Percentiles rank a stretch among this genome's conserved stretches.
Conservation (phyloP, 2,888 invertebrate genomes). For the Chaetogeoica ovagalla region DNA sequence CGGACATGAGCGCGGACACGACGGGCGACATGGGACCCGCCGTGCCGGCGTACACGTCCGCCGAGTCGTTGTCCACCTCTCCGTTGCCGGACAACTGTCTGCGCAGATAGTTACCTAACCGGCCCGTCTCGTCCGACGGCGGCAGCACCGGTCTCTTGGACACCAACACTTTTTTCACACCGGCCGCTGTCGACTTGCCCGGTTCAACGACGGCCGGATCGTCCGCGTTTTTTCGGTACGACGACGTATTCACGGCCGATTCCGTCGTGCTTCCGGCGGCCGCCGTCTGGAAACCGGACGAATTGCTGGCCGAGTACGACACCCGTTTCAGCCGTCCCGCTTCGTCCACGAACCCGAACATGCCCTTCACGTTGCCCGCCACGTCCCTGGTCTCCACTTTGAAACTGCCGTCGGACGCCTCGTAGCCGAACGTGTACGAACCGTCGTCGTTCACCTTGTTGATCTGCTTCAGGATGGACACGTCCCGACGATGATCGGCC, state of each 20-base stretch:
- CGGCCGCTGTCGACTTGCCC: not conserved
- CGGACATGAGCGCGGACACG: conserved; percentile 54
- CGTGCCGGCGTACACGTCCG: conserved; percentile 53
- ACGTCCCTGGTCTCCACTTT: conserved; percentile 82
- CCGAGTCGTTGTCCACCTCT: conserved; percentile 53
- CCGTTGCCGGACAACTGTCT: conserved; percentile 50
- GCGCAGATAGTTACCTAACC: conserved; percentile 52
- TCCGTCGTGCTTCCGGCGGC: not conserved
- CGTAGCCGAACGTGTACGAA: conserved; percentile 82
- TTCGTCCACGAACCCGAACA: conserved; percentile 78
- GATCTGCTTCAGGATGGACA: conserved; percentile 80
- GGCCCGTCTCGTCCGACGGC: conserved; percentile 13
- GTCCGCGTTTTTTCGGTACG: not conserved
- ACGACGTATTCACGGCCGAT: not conserved
- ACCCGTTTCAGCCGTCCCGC: conserved; percentile 78
- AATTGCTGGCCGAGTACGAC: conserved; percentile 70
- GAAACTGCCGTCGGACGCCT: conserved; percentile 82
- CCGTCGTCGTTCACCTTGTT: conserved; percentile 80
- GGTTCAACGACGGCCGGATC: not conserved
- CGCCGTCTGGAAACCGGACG: conserved; percentile 58
- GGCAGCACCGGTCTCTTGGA: conserved; percentile 56
- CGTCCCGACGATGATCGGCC: conserved; percentile 59
- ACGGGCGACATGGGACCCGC: conserved; percentile 47
- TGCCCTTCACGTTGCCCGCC: conserved; percentile 78
- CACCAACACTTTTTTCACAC: conserved; percentile 55